Conservation (phyloP, 2,888 invertebrate genomes). For the Itoplectis maculator region DNA sequence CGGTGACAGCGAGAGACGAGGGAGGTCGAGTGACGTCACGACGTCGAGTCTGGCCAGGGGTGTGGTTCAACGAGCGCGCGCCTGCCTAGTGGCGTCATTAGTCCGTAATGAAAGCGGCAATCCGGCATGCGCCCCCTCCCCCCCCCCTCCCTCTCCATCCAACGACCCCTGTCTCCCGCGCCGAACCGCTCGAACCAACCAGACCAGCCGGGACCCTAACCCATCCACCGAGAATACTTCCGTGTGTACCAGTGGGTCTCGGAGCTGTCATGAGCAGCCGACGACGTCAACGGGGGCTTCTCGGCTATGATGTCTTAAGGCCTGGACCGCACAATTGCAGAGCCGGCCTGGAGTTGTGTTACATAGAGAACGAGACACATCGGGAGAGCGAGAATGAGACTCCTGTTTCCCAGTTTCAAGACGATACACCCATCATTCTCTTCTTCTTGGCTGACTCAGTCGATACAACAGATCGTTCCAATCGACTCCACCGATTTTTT, state of each 20-base stretch:
- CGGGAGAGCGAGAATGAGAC: too few relatives aligned
- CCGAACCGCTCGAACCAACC: slow-evolving; percentile 14
- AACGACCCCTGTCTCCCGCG: too few relatives aligned
- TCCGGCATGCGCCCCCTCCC: slow-evolving; percentile 38
- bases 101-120: slow-evolving; percentile 69
- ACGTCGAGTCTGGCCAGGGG: slow-evolving; percentile 44
- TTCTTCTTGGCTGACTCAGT: not conserved
- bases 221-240: slow-evolving; percentile 18
- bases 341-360: not conserved
- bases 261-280: not conserved
- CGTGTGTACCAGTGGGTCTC: slow-evolving; percentile 27
- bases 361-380: too few relatives aligned
- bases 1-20: slow-evolving; percentile 63
- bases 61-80: slow-evolving; percentile 50
- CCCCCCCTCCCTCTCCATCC: too few relatives aligned
- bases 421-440: not conserved
- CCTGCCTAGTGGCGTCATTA: slow-evolving; percentile 66
- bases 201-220: too few relatives aligned
- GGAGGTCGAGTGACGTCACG: slow-evolving; percentile 58
- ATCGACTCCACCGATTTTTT: too few relatives aligned
- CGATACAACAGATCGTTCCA: too few relatives aligned
- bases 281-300: not conserved
- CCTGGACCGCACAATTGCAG: not conserved
- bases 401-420: not conserved
- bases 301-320: not conserved